A percentile compares a stretch with the other conserved stretches of the same genome.
Conservation (phyloP, 2,888 invertebrate species). For the Drosophila sordidula region DNA sequence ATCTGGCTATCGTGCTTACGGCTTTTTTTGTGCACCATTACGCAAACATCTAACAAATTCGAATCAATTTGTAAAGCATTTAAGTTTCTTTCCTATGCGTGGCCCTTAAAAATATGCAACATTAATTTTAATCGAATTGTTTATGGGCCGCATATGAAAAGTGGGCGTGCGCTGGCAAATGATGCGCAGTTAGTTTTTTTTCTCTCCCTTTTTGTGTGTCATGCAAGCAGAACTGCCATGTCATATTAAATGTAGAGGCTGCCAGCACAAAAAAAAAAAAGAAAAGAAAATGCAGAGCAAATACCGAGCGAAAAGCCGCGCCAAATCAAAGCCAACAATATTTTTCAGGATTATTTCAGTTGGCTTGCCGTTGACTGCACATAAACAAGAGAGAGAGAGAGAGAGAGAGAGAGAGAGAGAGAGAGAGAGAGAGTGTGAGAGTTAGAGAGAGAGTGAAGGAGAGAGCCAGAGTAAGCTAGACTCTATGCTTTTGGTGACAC, state of each 20-base stretch:
- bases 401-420: background rate
- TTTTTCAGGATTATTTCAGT: constrained; percentile 78
- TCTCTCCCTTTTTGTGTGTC: constrained; percentile 36
- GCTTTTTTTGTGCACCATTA: constrained; percentile 17
- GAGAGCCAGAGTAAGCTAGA: too few relatives aligned
- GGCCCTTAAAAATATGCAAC: constrained; percentile 71
- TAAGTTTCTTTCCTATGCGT: constrained; percentile 51
- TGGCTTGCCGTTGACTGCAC: constrained; percentile 68
- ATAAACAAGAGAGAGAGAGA: constrained; percentile 16
- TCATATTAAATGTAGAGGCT: constrained; percentile 66
- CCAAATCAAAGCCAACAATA: constrained; percentile 81
- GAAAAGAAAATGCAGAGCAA: constrained; percentile 9
- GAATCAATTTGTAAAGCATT: constrained; percentile 71
- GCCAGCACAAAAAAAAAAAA: constrained; percentile 33
- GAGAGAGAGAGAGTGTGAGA: background rate
- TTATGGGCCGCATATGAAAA: constrained; percentile 59
- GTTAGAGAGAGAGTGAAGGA: background rate
- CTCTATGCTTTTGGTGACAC: constrained; percentile 20
- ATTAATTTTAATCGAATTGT: constrained; percentile 80
- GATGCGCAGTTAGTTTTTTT: constrained; percentile 48
- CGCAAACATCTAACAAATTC: constrained; percentile 62
- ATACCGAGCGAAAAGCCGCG: constrained; percentile 53
- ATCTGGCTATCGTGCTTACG: constrained; percentile 23
- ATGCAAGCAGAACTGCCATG: constrained; percentile 67
- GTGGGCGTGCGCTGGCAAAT: constrained; percentile 42